phyloP scores from a whole-genome alignment of 2,888 invertebrate species.

The Drosophila peninsularis region DNA sequence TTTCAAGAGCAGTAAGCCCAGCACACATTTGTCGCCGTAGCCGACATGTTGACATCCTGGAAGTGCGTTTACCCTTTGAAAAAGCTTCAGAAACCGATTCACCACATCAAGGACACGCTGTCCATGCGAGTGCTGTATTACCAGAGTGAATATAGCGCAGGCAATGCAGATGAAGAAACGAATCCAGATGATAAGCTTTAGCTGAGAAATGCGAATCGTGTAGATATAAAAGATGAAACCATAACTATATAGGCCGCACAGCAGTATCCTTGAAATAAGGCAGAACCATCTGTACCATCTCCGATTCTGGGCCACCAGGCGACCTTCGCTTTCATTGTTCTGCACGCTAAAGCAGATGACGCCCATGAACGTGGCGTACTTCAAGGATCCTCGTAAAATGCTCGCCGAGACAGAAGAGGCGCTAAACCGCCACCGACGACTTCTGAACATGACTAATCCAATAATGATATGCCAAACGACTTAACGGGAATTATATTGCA shows the following conservation, averaged over 20 bases:
- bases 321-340: constrained; percentile 10
- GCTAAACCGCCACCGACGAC: constrained; percentile 23
- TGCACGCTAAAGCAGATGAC: constrained; percentile 46
- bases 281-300: constrained; percentile 44
- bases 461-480: background rate
- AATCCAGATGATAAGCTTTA: constrained; percentile 8
- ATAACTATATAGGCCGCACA: background rate
- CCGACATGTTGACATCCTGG: constrained; percentile 12
- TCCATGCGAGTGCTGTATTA: constrained; percentile 43
- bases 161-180: constrained; percentile 13
- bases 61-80: constrained; percentile 39
- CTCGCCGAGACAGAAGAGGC: constrained; percentile 36
- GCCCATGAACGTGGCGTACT: constrained; percentile 54
- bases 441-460: constrained; percentile 52
- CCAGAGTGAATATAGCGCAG: constrained; percentile 36
- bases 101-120: constrained; percentile 35
- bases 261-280: constrained; percentile 26
- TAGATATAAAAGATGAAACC: background rate
- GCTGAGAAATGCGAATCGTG: background rate
- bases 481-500: background rate
- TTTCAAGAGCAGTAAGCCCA: constrained; percentile 45
- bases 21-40: constrained; percentile 48
- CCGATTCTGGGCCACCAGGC: constrained; percentile 29
- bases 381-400: constrained; percentile 29
- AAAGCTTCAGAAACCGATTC: constrained; percentile 51